phyloP scores from a whole-genome alignment of 1,140 invertebrate species.

The Globodera rostochiensis region DNA sequence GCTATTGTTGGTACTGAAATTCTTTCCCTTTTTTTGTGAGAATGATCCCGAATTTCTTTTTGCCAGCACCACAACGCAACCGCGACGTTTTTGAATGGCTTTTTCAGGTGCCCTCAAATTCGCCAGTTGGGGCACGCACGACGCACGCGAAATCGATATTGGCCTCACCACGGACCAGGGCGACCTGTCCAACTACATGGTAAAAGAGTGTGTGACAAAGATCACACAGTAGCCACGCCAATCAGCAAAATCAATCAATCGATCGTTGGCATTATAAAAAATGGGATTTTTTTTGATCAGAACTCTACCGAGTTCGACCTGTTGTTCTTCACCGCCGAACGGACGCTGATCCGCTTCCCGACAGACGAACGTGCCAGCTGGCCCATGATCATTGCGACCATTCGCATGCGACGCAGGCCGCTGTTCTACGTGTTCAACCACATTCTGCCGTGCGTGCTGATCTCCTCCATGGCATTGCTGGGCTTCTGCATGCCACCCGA shows the following conservation, averaged over 20 bases:
- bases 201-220: neutral
- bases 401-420: slow-evolving; percentile 57
- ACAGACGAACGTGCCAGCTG: slow-evolving; percentile 40
- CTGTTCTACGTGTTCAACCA: slow-evolving; percentile 65
- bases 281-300: neutral
- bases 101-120: slow-evolving; percentile 26
- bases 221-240: too few species aligned
- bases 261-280: too few species aligned
- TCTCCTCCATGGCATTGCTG: slow-evolving; percentile 81
- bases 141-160: slow-evolving; percentile 58
- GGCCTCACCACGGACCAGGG: slow-evolving; percentile 55
- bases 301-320: slow-evolving; percentile 63
- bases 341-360: slow-evolving; percentile 53
- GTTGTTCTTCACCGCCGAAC: slow-evolving; percentile 55
- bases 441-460: slow-evolving; percentile 79
- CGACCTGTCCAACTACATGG: slow-evolving; percentile 57
- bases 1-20: too few species aligned
- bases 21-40: too few species aligned
- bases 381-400: slow-evolving; percentile 56
- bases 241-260: too few species aligned
- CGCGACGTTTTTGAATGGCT: too few species aligned
- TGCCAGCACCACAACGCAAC: too few species aligned
- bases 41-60: too few species aligned
- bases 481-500: slow-evolving; percentile 90
- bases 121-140: slow-evolving; percentile 52